A percentile compares a stretch with the other conserved stretches of the same genome.
Conservation (phyloP, 1,140 invertebrate species). For the Caenorhabditis inopinata region DNA sequence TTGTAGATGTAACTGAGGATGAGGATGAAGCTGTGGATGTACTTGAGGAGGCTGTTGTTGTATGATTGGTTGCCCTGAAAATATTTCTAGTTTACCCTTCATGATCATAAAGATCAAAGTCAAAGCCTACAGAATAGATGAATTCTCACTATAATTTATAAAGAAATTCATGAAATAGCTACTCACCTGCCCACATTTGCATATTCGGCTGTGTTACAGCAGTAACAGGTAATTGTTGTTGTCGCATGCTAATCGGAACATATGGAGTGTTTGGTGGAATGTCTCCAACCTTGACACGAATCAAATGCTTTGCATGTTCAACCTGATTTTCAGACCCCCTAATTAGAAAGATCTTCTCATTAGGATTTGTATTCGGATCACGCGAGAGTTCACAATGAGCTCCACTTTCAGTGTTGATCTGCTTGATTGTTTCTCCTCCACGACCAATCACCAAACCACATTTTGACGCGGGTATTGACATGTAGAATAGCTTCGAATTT, state of each 20-base stretch:
- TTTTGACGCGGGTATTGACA: slow-evolving; percentile 82
- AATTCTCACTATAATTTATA: background rate
- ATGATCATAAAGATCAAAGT: too few species aligned
- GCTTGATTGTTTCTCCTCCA: slow-evolving; percentile 88
- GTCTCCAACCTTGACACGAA: slow-evolving; percentile 77
- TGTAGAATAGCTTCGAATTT: slow-evolving; percentile 73
- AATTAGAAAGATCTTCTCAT: slow-evolving; percentile 84
- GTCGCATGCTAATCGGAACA: background rate
- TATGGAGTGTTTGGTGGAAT: slow-evolving; percentile 19
- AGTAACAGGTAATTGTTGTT: too few species aligned
- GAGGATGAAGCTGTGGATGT: too few species aligned
- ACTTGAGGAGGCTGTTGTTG: background rate
- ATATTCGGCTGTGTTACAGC: background rate
- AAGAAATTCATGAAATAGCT: background rate
- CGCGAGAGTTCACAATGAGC: slow-evolving; percentile 87
- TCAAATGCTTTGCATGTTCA: slow-evolving; percentile 88
- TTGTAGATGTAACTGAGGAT: background rate
- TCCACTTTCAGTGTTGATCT: slow-evolving; percentile 70
- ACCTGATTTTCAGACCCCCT: slow-evolving; percentile 89
- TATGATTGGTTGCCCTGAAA: background rate
- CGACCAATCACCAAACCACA: slow-evolving; percentile 93
- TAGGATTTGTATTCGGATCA: slow-evolving; percentile 73
- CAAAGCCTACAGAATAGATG: too few species aligned
- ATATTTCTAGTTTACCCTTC: too few species aligned
- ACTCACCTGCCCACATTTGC: slow-evolving; percentile 7